Evolutionary conservation across 2,113 vertebrate genomes (phyloP).

Genomic region (human (Homo sapiens)): DNA sequence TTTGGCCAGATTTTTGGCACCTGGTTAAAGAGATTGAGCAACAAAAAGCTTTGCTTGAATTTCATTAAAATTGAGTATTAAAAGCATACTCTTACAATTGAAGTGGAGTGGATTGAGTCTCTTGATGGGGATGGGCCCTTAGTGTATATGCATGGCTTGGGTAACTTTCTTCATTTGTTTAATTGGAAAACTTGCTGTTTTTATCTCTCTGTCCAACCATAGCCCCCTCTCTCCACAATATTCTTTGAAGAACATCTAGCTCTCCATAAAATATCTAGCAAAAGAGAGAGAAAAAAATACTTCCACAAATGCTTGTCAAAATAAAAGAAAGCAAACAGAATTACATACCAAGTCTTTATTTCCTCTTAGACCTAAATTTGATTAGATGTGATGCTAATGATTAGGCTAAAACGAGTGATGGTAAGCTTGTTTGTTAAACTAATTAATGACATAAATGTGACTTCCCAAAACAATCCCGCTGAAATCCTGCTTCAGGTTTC

Average conservation of each 20-base stretch:
- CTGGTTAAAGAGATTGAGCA: conserved; percentile 65
- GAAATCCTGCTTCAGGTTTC: not conserved
- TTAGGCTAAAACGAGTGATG: not conserved
- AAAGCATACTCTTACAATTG: conserved; percentile 45
- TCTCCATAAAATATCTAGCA: conserved; percentile 6
- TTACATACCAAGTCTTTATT: not conserved
- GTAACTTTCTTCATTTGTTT: conserved; percentile 42
- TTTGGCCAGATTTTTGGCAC: conserved; percentile 56
- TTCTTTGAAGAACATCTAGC: conserved; percentile 49
- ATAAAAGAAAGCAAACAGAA: not conserved
- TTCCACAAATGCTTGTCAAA: conserved; percentile 21
- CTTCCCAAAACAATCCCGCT: not conserved
- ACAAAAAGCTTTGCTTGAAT: conserved; percentile 49
- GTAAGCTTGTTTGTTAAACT: not conserved
- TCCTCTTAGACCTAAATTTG: not conserved
- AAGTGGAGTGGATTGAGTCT: not conserved
- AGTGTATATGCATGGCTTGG: not conserved
- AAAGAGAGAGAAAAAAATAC: not conserved
- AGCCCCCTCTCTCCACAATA: not conserved
- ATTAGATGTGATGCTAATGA: conserved; percentile 24
- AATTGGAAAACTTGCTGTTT: conserved; percentile 42
- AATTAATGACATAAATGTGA: not conserved
- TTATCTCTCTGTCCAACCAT: conserved; percentile 28
- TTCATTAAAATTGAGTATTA: conserved; percentile 58
- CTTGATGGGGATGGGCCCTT: not conserved